These are phyloP conservation scores for Dipodomys ordii DNA, from an alignment of 2,113 vertebrate genomes.

Conservation along the genomic window DNA sequence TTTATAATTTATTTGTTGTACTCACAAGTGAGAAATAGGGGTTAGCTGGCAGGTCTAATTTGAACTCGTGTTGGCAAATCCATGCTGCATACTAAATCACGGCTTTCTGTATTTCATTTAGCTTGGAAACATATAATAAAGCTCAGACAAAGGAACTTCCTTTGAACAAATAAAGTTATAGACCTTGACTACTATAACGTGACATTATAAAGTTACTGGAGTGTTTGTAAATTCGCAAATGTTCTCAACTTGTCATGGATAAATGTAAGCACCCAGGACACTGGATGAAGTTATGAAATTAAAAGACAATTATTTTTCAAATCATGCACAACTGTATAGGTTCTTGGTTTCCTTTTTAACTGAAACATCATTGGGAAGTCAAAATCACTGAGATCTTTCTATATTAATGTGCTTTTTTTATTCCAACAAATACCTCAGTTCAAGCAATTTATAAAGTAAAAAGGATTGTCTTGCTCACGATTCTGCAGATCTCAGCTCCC, in stretches of 20 bases:
- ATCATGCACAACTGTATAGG: neutral
- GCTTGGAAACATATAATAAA: slow-evolving; percentile 84
- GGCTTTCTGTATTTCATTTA: slow-evolving; percentile 78
- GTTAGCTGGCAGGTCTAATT: slow-evolving; percentile 83
- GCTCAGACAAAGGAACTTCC: slow-evolving; percentile 78
- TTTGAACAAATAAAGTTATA: slow-evolving; percentile 71
- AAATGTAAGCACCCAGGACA: neutral
- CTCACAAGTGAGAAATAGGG: slow-evolving; percentile 83
- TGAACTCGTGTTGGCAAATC: slow-evolving; percentile 83
- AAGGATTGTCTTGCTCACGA: neutral
- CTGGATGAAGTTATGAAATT: neutral
- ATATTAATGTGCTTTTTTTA: neutral
- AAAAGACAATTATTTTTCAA: neutral
- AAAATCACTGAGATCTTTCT: neutral
- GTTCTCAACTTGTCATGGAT: neutral
- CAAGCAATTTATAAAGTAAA: neutral
- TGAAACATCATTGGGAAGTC: neutral
- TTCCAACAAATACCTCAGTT: neutral
- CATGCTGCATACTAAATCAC: slow-evolving; percentile 82
- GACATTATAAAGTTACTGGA: neutral
- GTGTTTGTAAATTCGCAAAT: neutral
- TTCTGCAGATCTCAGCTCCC: neutral
- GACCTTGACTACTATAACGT: slow-evolving; percentile 77
- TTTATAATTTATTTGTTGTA: slow-evolving; percentile 85
- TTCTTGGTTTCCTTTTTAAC: neutral